phyloP scores from a whole-genome alignment of 2,888 invertebrate genomes.

The Oscheius sp. region DNA sequence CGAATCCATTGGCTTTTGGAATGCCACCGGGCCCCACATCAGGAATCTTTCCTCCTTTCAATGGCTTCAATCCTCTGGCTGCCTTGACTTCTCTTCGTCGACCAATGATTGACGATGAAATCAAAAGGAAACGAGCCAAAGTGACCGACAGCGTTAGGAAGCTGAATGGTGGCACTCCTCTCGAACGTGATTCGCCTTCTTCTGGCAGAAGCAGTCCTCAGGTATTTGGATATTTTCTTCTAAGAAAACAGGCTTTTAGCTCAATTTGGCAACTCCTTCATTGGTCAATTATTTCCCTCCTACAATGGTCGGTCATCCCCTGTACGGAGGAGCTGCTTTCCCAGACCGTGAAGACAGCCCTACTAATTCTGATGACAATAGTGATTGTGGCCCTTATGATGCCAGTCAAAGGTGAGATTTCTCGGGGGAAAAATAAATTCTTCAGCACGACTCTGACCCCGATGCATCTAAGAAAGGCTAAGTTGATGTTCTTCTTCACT shows the following conservation, averaged over 20 bases:
- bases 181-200: constrained; percentile 30
- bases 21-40: constrained; percentile 21
- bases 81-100: constrained; percentile 42
- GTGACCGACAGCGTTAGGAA: constrained; percentile 32
- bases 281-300: constrained; percentile 49
- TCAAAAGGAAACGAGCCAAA: constrained; percentile 42
- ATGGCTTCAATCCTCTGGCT: constrained; percentile 41
- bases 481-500: constrained; percentile 99
- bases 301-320: constrained; percentile 65
- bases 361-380: constrained; percentile 60
- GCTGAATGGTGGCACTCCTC: constrained; percentile 27
- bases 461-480: constrained; percentile 99
- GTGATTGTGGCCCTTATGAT: constrained; percentile 57
- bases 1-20: constrained; percentile 35
- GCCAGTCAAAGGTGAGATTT: constrained; percentile 43
- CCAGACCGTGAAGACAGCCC: constrained; percentile 57
- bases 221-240: neutral
- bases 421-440: neutral
- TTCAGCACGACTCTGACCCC: constrained; percentile 83
- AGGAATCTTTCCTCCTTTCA: constrained; percentile 54
- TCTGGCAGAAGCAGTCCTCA: constrained; percentile 25
- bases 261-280: constrained; percentile 21
- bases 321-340: constrained; percentile 56
- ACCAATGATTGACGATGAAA: constrained; percentile 32
- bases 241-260: constrained; percentile 32